Percentiles rank a stretch among this genome's conserved stretches.
Evolutionary conservation across 2,888 invertebrate genomes (phyloP).

Genomic region (Monopis laevigella): DNA sequence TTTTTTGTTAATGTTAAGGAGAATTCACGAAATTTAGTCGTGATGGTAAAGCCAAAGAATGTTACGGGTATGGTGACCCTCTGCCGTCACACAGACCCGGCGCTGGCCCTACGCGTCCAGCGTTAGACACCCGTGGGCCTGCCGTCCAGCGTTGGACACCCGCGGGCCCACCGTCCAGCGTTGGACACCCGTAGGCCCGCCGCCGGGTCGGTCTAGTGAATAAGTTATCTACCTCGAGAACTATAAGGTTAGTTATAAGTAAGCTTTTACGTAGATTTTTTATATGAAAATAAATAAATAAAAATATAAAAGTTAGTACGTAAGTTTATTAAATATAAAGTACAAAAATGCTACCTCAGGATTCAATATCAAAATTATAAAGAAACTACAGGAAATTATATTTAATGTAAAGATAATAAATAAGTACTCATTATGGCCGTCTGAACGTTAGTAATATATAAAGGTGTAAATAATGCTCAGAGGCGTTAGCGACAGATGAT

Average conservation of each 20-base stretch:
- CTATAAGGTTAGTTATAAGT: conserved; percentile 49
- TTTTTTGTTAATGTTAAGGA: conserved; percentile 17
- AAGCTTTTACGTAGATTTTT: conserved; percentile 61
- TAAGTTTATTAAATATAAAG: conserved; percentile 32
- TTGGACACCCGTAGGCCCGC: conserved; percentile 30
- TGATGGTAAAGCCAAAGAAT: conserved; percentile 69
- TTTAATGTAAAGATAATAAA: background rate
- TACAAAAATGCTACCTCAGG: conserved; percentile 62
- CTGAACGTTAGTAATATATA: conserved; percentile 18
- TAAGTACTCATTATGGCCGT: conserved; percentile 23
- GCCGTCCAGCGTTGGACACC: conserved; percentile 11
- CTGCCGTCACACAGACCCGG: conserved; percentile 60
- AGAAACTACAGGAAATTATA: conserved; percentile 7
- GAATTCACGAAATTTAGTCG: conserved; percentile 34
- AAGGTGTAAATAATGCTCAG: conserved; percentile 19
- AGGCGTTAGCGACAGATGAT: conserved; percentile 13
- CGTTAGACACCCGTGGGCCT: too few relatives aligned
- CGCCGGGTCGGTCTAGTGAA: conserved; percentile 39
- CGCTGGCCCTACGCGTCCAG: conserved; percentile 31
- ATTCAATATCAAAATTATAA: conserved; percentile 34
- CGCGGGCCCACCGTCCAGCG: too few relatives aligned
- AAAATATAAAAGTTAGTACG: conserved; percentile 43
- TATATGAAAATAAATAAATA: conserved; percentile 43
- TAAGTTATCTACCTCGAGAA: conserved; percentile 67
- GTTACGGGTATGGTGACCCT: conserved; percentile 68